Percentiles rank a stretch among this genome's conserved stretches.
phyloP scores from a whole-genome alignment of 2,797 vertebrate genomes.

The Nyctibius grandis region DNA sequence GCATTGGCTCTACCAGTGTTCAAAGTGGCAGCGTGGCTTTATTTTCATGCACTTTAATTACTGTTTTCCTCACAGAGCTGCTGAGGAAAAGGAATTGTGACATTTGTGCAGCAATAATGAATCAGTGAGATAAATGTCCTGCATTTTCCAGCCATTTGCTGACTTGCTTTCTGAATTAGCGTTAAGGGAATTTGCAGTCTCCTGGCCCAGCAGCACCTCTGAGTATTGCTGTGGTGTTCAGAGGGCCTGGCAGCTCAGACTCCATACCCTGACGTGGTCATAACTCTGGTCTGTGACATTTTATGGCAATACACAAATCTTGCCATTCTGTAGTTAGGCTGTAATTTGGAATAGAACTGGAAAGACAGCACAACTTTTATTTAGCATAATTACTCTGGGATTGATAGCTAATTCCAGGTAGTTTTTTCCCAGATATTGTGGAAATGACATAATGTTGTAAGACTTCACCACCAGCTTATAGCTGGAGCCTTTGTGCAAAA shows the following conservation, averaged over 20 bases:
- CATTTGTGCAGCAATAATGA: not conserved
- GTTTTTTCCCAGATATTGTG: not conserved
- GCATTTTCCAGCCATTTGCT: not conserved
- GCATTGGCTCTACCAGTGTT: not conserved
- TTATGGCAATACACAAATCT: not conserved
- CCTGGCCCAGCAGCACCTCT: not conserved
- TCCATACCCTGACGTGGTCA: rapidly evolving
- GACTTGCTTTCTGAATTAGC: not conserved
- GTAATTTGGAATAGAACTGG: not conserved
- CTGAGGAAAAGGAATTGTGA: not conserved
- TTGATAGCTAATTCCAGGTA: not conserved
- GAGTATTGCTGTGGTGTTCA: not conserved
- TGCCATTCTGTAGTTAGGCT: not conserved
- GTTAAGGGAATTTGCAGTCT: not conserved
- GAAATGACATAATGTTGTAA: not conserved
- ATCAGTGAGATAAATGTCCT: not conserved
- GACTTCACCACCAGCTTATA: not conserved
- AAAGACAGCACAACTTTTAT: not conserved
- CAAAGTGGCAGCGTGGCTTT: not conserved
- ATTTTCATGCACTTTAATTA: slow-evolving; percentile 6
- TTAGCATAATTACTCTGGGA: not conserved
- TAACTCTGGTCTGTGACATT: not conserved
- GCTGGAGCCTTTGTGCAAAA: not conserved
- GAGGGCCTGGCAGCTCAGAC: not conserved
- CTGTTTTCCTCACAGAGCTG: not conserved